Conservation (phyloP, 1,140 invertebrate genomes). For the Cyphomyrmex costatus region DNA sequence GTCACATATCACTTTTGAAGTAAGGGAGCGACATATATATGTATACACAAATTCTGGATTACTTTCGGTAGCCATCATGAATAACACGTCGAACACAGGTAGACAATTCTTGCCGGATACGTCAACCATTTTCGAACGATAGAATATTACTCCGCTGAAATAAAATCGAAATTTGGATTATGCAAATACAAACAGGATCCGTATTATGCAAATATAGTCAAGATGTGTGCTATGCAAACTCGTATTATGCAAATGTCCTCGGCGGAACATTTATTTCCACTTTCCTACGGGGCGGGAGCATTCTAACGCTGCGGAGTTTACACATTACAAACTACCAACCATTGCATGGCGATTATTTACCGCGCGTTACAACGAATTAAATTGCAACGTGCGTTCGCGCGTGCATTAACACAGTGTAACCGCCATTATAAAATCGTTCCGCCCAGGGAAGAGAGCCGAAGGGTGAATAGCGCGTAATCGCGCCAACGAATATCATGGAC, state of each 20-base stretch:
- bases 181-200: constrained; percentile 54
- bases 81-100: constrained; percentile 14
- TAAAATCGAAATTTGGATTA: constrained; percentile 63
- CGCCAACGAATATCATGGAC: constrained; percentile 38
- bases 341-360: constrained; percentile 6
- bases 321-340: constrained; percentile 10
- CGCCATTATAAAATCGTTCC: constrained; percentile 14
- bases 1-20: no score
- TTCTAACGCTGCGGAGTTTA: constrained; percentile 35
- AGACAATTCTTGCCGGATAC: constrained; percentile 1
- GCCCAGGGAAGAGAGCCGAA: neutral
- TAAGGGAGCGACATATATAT: neutral
- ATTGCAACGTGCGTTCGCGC: neutral
- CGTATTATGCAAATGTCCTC: constrained; percentile 50
- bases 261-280: constrained; percentile 58
- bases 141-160: constrained; percentile 48
- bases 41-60: neutral
- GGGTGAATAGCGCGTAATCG: constrained; percentile 46
- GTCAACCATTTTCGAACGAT: constrained; percentile 48
- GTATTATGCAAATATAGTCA: constrained; percentile 56
- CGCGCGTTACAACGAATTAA: constrained; percentile 33
- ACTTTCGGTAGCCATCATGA: neutral
- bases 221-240: constrained; percentile 51
- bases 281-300: constrained; percentile 28
- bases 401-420: constrained; percentile 3